Evolutionary conservation across 2,888 invertebrate genomes (phyloP).

Genomic region (Fragum sueziense): DNA sequence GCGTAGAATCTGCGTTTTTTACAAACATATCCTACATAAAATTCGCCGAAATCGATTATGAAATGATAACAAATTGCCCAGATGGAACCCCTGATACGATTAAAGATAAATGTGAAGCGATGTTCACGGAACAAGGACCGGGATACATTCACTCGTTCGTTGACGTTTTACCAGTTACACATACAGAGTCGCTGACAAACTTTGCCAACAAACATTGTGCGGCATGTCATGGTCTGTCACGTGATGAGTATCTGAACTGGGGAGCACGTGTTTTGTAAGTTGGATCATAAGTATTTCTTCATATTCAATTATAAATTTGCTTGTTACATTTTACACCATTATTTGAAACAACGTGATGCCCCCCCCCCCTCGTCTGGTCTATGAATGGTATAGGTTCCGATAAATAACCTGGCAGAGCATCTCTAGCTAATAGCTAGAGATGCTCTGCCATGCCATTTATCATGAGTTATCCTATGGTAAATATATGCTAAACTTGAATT

Average conservation of each 20-base stretch:
- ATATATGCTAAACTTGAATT: no score
- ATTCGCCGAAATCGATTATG: background rate
- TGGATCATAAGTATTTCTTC: no score
- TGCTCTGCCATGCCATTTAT: no score
- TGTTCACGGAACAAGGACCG: background rate
- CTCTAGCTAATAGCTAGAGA: no score
- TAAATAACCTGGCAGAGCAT: no score
- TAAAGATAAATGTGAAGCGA: background rate
- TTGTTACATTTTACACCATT: no score
- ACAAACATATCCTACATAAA: background rate
- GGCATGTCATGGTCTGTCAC: background rate
- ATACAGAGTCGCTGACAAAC: background rate
- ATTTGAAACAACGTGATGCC: no score
- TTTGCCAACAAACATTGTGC: conserved; percentile 1
- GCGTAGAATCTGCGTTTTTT: background rate
- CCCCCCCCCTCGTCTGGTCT: no score
- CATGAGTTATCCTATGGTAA: no score
- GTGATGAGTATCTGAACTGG: background rate
- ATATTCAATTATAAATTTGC: no score
- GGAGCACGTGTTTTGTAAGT: no score
- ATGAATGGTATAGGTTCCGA: no score
- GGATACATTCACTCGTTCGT: background rate
- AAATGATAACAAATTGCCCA: background rate
- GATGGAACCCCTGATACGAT: background rate
- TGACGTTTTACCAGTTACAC: background rate